phyloP scores from a whole-genome alignment of 2,113 vertebrate genomes.

The Daubentonia madagascariensis region DNA sequence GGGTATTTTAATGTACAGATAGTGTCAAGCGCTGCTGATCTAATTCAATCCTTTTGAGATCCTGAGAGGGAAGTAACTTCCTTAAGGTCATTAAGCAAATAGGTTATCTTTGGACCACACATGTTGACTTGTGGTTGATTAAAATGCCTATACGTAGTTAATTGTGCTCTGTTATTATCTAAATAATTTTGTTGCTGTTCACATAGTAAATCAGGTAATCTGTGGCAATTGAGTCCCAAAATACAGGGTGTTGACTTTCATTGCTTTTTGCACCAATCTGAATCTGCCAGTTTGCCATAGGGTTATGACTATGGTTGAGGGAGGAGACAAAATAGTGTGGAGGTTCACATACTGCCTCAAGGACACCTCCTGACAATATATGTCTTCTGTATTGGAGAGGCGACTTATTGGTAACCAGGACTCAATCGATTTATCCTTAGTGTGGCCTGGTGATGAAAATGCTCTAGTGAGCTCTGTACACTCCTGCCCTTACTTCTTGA shows the following conservation, averaged over 20 bases:
- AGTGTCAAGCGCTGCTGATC: not conserved
- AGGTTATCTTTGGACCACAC: not conserved
- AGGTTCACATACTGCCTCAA: not conserved
- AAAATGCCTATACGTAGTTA: not conserved
- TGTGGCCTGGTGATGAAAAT: not conserved
- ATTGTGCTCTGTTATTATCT: conserved; percentile 22
- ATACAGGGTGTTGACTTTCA: not conserved
- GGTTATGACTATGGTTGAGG: not conserved
- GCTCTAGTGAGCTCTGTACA: not conserved
- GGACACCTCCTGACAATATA: not conserved
- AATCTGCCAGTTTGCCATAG: not conserved
- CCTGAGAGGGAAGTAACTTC: not conserved
- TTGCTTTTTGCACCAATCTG: not conserved
- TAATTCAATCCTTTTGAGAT: not conserved
- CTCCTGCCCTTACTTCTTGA: not conserved
- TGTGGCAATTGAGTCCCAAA: not conserved
- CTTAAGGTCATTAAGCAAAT: not conserved
- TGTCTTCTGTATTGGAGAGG: not conserved
- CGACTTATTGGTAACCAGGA: not conserved
- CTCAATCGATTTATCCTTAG: not conserved
- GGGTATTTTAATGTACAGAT: not conserved
- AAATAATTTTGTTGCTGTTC: not conserved
- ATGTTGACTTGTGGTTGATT: not conserved
- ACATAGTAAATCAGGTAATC: not conserved
- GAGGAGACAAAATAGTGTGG: not conserved